Evolutionary conservation across 2,888 invertebrate species (phyloP), one percentile per base, ranked within the genome.

Genomic region (Biston stratarius): DNA sequence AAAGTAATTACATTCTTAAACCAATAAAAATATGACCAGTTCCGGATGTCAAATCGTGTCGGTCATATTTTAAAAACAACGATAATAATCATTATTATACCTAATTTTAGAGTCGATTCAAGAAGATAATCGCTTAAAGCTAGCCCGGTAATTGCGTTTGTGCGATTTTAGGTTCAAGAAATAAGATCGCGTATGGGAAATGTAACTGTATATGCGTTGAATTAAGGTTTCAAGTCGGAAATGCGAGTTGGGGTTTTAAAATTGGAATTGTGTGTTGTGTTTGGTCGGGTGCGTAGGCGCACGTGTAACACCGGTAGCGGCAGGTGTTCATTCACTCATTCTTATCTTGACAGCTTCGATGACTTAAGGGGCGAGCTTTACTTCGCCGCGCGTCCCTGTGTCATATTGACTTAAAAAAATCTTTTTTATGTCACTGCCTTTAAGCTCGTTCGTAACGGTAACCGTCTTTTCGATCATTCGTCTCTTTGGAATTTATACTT

Each of bases 311-410:
- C 92, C 88, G 85, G 93, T 91, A 85, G 93, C 89, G 84, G 91
- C 92, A 92, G 92, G 92, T 92, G 92, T 89, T 89, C 92, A 89
- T 91, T 92, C 91, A 89, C 83, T 92, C 91, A 90, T 90, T 92
- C 91, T 93, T 92, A 93, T 93, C 93, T 92, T 90, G 93, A 92
- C 93, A 94, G 91, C 86, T 89, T 87, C 88, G 91, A 93, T 94
- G 93, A 94, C 89, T 92, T 92, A 94, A 91, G 91, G 83, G 80
- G 83, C 79, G 82, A 80, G 83, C 71, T 82, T 78, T 75, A 81
- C 83, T 84, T 85, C 83, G 82, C 61, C 66, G 66, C 61, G 53
- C 66, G 62, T 77, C 84, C 86, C 88, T 89, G 89, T 91, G 85
- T 91, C 85, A 88, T 89, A 87, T 92, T 87, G 86, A 83, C 87